Base-by-base conservation (phyloP, 2,888 invertebrate genomes). In the Nipponacmea schrenckii region DNA sequence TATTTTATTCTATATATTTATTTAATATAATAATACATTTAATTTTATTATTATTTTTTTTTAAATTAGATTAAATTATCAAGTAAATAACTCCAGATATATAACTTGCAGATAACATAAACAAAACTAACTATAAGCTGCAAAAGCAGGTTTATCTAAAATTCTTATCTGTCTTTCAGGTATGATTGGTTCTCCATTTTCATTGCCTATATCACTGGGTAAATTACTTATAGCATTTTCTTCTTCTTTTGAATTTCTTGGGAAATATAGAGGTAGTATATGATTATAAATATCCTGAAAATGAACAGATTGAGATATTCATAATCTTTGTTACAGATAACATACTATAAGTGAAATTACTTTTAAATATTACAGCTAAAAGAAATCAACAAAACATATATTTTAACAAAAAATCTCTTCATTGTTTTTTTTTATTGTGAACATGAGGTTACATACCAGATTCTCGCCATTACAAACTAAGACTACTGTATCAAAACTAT, bases 81-180 rank as follows among this genome's bases (percentile, higher is more conserved):
- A n/a, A n/a, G n/a, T n/a, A n/a, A n/a, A n/a, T n/a, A n/a, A n/a
- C n/a, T n/a, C n/a, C n/a, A n/a, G 39, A 5, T 39, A 10, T n/a
- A 48, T n/a, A 46, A 15, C 44, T 12, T 56, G 15, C n/a, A 48
- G n/a, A 17, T 48, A 48, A 48, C 48, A 17, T 48, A 48, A 48
- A 48, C n/a, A 67, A 12, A 48, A 73, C 77, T 70, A 64, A 81
- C 80, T 78, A 48, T 75, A 76, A 39, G 81, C 79, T 68, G 79
- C 80, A 75, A 81, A 72, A 14, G 76, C 79, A n/a, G 96, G 96
- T 92, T 96, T 96, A 90, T 95, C 95, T 87, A 94, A 94, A 86
- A 96, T 96, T 85, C 96, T 92, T 86, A 97, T 96, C 89, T 96
- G 93, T 77, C 96, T 90, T 88, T 96, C 96, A 3, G 93, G 93